Percentiles rank a stretch among this genome's conserved stretches.
Conservation (phyloP, 2,888 invertebrate genomes). For the Cataglyphis livida region DNA sequence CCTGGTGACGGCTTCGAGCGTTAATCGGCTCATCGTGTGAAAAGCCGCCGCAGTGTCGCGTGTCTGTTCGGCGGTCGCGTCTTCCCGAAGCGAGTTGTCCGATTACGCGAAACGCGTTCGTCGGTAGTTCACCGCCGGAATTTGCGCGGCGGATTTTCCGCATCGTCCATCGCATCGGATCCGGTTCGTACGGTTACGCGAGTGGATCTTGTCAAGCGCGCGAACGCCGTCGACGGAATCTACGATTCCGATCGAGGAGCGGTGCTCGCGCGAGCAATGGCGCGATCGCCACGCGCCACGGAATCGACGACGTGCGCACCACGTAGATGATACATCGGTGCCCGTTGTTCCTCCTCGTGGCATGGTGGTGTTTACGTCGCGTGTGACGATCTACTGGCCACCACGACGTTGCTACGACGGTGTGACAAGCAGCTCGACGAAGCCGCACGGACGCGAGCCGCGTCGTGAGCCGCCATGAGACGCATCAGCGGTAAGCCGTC, state of each 20-base stretch:
- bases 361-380: conserved; percentile 69
- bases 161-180: background rate
- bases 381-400: conserved; percentile 55
- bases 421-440: conserved; percentile 60
- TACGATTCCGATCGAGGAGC: background rate
- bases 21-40: conserved; percentile 60
- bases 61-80: conserved; percentile 58
- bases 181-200: background rate
- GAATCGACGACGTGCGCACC: conserved; percentile 63
- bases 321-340: conserved; percentile 74
- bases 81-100: background rate
- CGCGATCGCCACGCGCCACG: conserved; percentile 67
- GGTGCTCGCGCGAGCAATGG: conserved; percentile 67
- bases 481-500: conserved; percentile 82
- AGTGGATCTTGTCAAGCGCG: no score
- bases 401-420: conserved; percentile 38
- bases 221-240: no score
- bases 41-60: conserved; percentile 63
- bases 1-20: conserved; percentile 75
- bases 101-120: background rate
- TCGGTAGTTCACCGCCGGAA: background rate
- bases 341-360: conserved; percentile 63
- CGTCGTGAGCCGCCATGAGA: conserved; percentile 80
- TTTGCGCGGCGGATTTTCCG: background rate
- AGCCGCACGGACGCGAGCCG: conserved; percentile 65